Evolutionary conservation across 2,113 vertebrate genomes (phyloP).

Genomic region (Chaenogobius annularis): DNA sequence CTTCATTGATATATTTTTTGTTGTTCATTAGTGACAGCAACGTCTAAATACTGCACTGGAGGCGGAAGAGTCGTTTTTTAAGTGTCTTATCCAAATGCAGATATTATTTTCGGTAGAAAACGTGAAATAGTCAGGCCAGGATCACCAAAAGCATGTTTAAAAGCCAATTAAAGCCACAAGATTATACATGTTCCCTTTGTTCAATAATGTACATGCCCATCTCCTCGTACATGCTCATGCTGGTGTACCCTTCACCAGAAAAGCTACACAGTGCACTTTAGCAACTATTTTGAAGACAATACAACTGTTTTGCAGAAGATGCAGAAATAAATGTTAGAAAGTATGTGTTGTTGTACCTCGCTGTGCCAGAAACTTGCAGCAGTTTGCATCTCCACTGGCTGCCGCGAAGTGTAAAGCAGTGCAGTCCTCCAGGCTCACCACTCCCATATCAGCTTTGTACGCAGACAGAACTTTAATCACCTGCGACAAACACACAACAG

Average conservation of each 20-base stretch:
- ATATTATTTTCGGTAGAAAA: too few relatives aligned
- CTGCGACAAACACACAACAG: constrained; percentile 46
- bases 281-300: background rate
- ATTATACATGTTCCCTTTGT: too few relatives aligned
- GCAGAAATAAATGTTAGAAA: background rate
- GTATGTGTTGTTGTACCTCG: constrained; percentile 81
- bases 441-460: constrained; percentile 82
- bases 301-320: background rate
- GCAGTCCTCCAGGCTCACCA: constrained; percentile 81
- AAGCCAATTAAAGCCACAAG: too few relatives aligned
- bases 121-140: too few relatives aligned
- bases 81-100: too few relatives aligned
- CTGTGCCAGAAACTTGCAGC: constrained; percentile 92
- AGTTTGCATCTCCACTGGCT: constrained; percentile 80
- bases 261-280: background rate
- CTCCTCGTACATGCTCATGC: background rate
- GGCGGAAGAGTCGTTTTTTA: too few relatives aligned
- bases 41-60: too few relatives aligned
- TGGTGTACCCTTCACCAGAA: background rate
- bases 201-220: too few relatives aligned
- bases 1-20: too few relatives aligned
- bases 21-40: too few relatives aligned
- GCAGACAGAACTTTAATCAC: constrained; percentile 75
- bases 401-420: constrained; percentile 90
- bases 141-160: too few relatives aligned